These are phyloP conservation scores for Steinernema feltiae DNA, from an alignment of 1,140 invertebrate species.

Conservation along the genomic window DNA sequence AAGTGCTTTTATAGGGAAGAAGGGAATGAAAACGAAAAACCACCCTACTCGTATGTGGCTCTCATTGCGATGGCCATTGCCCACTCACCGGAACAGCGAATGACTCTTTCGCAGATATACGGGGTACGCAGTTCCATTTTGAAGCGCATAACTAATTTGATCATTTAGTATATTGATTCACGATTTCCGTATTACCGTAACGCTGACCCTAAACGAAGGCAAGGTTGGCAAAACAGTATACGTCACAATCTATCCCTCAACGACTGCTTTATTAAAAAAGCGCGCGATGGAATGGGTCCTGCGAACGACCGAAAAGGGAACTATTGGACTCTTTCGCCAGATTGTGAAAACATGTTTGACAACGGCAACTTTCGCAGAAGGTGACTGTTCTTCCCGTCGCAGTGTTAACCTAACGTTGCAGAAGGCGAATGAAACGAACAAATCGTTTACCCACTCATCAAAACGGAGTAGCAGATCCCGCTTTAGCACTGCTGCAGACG, in stretches of 20 bases:
- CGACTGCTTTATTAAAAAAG: conserved; percentile 89
- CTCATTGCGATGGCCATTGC: conserved; percentile 67
- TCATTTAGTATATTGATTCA: conserved; percentile 80
- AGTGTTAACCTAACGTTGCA: neutral
- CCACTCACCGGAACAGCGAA: conserved; percentile 68
- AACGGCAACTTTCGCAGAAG: conserved; percentile 72
- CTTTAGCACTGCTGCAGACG: neutral
- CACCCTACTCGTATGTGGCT: conserved; percentile 66
- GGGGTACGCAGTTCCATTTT: conserved; percentile 70
- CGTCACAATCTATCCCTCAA: conserved; percentile 93
- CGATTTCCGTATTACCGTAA: conserved; percentile 94
- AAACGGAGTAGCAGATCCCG: neutral
- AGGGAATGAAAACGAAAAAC: conserved; percentile 58
- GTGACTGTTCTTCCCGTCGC: neutral
- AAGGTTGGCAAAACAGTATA: conserved; percentile 91
- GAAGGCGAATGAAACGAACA: neutral
- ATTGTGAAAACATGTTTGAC: conserved; percentile 88
- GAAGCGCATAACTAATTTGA: too few species aligned
- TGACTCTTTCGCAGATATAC: conserved; percentile 95
- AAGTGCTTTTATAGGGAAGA: conserved; percentile 35
- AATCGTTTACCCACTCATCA: neutral
- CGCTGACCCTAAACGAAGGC: conserved; percentile 62
- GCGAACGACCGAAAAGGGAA: conserved; percentile 65
- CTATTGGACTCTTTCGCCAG: conserved; percentile 70
- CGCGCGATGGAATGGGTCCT: conserved; percentile 42